Evolutionary conservation across 2,113 vertebrate species (phyloP).

Genomic region (Rostratula benghalensis): DNA sequence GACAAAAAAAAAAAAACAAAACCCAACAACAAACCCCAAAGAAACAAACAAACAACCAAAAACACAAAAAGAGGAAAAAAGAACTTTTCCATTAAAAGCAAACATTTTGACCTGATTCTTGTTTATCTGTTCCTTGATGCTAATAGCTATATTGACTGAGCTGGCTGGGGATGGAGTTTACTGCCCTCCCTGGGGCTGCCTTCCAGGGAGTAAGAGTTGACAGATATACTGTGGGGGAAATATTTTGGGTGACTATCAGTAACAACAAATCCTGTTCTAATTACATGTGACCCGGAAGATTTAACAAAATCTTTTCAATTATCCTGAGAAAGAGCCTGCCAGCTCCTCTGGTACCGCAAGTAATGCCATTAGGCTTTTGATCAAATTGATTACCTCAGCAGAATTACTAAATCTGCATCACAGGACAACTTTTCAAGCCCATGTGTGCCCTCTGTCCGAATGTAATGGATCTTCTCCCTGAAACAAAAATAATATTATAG

Average conservation of each 20-base stretch:
- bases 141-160: not conserved
- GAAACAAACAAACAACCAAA: too few relatives aligned
- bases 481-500: not conserved
- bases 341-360: not conserved
- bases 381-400: conserved; percentile 85
- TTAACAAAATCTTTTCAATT: not conserved
- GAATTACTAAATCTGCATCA: conserved; percentile 96
- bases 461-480: conserved; percentile 99
- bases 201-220: not conserved
- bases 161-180: not conserved
- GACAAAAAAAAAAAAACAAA: too few relatives aligned
- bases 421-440: conserved; percentile 96
- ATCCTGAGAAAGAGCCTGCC: not conserved
- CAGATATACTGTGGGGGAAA: not conserved
- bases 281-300: not conserved
- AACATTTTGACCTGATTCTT: not conserved
- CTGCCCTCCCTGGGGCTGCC: not conserved
- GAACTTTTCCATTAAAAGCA: not conserved
- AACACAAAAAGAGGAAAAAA: not conserved
- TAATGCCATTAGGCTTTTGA: not conserved
- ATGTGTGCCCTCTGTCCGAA: conserved; percentile 91
- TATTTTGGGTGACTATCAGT: not conserved
- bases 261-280: not conserved
- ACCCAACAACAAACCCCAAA: too few relatives aligned
- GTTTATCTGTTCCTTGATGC: not conserved